phyloP scores from a whole-genome alignment of 1,140 invertebrate species.

The Cyclargus thomasi region DNA sequence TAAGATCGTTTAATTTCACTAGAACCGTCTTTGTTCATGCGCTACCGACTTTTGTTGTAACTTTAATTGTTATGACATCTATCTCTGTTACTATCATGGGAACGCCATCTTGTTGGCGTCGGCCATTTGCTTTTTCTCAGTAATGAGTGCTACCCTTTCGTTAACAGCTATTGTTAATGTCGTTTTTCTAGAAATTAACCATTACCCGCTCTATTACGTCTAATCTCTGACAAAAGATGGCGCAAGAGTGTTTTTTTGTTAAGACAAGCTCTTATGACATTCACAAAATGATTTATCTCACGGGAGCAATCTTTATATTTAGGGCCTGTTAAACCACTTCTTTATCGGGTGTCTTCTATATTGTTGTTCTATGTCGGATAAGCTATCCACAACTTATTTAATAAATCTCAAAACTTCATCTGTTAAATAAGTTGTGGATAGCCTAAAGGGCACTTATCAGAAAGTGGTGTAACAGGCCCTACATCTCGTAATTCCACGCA shows the following conservation, averaged over 20 bases:
- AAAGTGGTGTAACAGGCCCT: no score
- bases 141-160: slow-evolving; percentile 4
- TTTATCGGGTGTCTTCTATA: no score
- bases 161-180: slow-evolving; percentile 2
- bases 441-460: no score
- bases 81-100: slow-evolving; percentile 59
- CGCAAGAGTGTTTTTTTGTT: no score
- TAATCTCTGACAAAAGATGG: neutral
- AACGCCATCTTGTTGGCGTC: slow-evolving; percentile 64
- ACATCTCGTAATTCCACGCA: no score
- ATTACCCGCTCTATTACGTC: neutral
- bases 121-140: slow-evolving; percentile 41
- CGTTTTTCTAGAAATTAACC: neutral
- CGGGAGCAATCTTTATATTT: no score
- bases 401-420: no score
- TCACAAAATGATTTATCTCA: no score
- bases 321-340: slow-evolving; percentile 28
- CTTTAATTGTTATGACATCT: slow-evolving; percentile 68
- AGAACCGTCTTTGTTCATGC: slow-evolving; percentile 42
- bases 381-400: no score
- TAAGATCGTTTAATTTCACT: slow-evolving; percentile 67
- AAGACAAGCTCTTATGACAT: no score
- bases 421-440: no score
- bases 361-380: no score
- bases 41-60: slow-evolving; percentile 59